Evolutionary conservation across 2,797 vertebrate species (phyloP).

Genomic region (Holocentrus rufus): DNA sequence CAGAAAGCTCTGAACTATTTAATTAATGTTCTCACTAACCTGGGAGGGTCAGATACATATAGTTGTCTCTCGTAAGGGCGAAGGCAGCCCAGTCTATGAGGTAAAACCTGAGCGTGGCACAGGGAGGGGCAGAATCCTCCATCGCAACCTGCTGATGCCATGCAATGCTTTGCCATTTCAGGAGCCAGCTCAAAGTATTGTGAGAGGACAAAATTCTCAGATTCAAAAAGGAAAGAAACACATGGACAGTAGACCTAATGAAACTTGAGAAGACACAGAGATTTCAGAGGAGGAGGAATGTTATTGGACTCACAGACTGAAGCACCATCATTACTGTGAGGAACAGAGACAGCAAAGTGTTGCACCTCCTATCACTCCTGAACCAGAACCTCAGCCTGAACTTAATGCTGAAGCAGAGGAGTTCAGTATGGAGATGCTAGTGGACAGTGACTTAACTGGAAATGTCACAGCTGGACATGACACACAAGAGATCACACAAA

Average conservation of each 20-base stretch:
- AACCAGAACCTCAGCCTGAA: not conserved
- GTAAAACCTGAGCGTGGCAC: slow-evolving; percentile 31
- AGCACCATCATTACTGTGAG: slow-evolving; percentile 13
- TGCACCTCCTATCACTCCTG: not conserved
- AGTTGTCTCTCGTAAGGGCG: slow-evolving; percentile 26
- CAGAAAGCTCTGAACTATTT: slow-evolving; percentile 16
- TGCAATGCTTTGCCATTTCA: slow-evolving; percentile 21
- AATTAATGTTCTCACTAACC: slow-evolving; percentile 29
- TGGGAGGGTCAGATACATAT: slow-evolving; percentile 37
- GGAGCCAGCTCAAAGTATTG: not conserved
- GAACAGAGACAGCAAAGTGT: not conserved
- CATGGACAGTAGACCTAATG: not conserved
- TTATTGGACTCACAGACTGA: slow-evolving; percentile 22
- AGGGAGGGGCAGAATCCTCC: slow-evolving; percentile 35
- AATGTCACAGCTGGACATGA: not conserved
- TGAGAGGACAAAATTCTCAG: not conserved
- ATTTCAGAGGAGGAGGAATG: slow-evolving; percentile 16
- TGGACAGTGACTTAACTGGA: not conserved
- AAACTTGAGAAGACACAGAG: slow-evolving; percentile 8
- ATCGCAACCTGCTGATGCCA: slow-evolving; percentile 35
- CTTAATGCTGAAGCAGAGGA: slow-evolving; percentile 1
- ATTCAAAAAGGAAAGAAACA: not conserved
- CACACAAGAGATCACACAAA: not conserved
- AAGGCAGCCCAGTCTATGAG: slow-evolving; percentile 38
- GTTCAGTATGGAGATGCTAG: not conserved